phyloP scores from a whole-genome alignment of 2,113 vertebrate species.

The Oncorhynchus kisutch region DNA sequence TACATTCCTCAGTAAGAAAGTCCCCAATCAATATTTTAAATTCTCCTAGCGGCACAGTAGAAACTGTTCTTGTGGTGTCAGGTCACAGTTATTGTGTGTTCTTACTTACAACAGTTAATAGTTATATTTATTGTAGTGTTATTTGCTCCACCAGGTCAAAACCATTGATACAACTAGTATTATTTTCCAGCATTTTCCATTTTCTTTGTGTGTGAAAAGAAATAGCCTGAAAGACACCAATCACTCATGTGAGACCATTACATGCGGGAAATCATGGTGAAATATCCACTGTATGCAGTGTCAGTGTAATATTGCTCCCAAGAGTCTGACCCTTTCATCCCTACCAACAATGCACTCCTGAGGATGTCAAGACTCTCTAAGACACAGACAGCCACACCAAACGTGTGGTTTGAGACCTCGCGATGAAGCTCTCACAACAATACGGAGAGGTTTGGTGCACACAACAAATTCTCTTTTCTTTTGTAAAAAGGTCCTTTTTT shows the following conservation, averaged over 20 bases:
- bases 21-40: too few species aligned
- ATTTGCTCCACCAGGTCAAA: background rate
- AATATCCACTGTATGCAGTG: slow-evolving; percentile 41
- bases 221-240: slow-evolving; percentile 47
- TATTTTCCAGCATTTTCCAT: background rate
- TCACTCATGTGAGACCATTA: slow-evolving; percentile 45
- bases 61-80: too few species aligned
- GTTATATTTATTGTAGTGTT: too few species aligned
- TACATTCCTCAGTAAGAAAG: too few species aligned
- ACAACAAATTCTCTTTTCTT: slow-evolving; percentile 67
- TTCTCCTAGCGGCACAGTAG: too few species aligned
- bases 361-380: slow-evolving; percentile 51
- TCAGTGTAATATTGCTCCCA: slow-evolving; percentile 48
- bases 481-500: slow-evolving; percentile 68
- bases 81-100: too few species aligned
- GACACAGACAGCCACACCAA: slow-evolving; percentile 47
- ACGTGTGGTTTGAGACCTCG: slow-evolving; percentile 67
- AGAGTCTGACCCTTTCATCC: slow-evolving; percentile 56
- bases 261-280: slow-evolving; percentile 42
- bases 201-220: slow-evolving; percentile 24
- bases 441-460: slow-evolving; percentile 55
- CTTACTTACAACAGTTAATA: too few species aligned
- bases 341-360: slow-evolving; percentile 51
- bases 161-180: background rate
- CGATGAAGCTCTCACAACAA: slow-evolving; percentile 60